These are phyloP conservation scores for Coturnix japonica DNA, from an alignment of 2,113 vertebrate genomes.

Conservation along the genomic window DNA sequence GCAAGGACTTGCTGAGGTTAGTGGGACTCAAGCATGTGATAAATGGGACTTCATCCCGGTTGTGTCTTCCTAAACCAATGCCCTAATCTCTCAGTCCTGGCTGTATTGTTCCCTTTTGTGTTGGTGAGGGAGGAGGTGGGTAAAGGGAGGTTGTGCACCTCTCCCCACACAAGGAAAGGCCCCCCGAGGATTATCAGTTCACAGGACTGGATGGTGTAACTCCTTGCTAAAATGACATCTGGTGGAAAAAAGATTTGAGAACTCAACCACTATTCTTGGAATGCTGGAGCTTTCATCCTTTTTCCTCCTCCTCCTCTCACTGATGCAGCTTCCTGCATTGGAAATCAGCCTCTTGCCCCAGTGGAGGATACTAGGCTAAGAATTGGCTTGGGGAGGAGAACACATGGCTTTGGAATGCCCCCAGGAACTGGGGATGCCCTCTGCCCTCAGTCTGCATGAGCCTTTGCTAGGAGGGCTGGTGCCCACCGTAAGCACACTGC, in stretches of 20 bases:
- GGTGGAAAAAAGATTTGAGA: not conserved
- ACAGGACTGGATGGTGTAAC: not conserved
- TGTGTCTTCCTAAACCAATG: not conserved
- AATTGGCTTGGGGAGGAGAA: not conserved
- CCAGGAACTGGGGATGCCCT: not conserved
- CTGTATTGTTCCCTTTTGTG: not conserved
- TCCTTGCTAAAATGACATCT: not conserved
- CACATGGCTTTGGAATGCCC: not conserved
- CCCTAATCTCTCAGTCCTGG: not conserved
- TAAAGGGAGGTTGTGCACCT: not conserved
- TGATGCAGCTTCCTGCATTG: not conserved
- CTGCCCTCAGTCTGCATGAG: not conserved
- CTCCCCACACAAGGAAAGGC: not conserved
- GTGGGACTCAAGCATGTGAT: not conserved
- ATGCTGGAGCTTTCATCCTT: not conserved
- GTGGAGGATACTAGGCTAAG: not conserved
- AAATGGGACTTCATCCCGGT: not conserved
- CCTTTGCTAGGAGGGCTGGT: not conserved
- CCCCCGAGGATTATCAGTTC: not conserved
- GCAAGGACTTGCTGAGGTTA: not conserved
- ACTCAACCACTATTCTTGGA: not conserved
- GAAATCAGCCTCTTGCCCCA: not conserved
- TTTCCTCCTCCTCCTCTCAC: not conserved
- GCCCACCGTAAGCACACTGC: rapidly evolving
- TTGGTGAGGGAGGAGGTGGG: not conserved